Conservation (phyloP, 2,113 vertebrate species). For the Tretioscincus oriximinensis region DNA sequence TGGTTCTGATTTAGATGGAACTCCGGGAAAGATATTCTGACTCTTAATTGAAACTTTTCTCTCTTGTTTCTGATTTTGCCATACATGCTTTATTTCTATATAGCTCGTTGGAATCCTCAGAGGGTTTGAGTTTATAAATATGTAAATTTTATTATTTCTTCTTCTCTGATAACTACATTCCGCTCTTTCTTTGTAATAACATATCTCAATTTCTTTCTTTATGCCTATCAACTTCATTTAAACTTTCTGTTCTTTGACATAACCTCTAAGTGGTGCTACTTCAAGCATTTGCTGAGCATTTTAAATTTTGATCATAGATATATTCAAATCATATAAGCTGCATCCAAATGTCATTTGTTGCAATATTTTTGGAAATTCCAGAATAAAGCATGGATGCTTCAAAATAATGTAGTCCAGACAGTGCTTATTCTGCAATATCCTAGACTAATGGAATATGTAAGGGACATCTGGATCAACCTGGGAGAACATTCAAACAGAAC, state of each 20-base stretch:
- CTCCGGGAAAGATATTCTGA: slow-evolving; percentile 57
- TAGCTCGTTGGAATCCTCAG: slow-evolving; percentile 53
- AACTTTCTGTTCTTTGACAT: slow-evolving; percentile 2
- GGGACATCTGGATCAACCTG: too few relatives aligned
- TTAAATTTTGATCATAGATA: not conserved
- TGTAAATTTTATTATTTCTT: slow-evolving; percentile 39
- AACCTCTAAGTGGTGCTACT: not conserved
- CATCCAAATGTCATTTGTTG: too few relatives aligned
- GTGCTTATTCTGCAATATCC: too few relatives aligned
- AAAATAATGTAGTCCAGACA: too few relatives aligned
- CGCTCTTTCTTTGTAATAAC: slow-evolving; percentile 4
- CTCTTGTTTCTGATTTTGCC: slow-evolving; percentile 47
- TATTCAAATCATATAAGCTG: not conserved
- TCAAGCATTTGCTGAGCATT: slow-evolving; percentile 2
- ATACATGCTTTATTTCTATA: not conserved
- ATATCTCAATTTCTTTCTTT: slow-evolving; percentile 21
- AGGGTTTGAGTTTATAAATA: slow-evolving; percentile 40
- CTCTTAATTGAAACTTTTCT: slow-evolving; percentile 59
- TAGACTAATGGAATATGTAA: too few relatives aligned
- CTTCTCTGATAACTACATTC: slow-evolving; percentile 33
- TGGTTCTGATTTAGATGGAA: slow-evolving; percentile 48
- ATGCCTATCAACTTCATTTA: not conserved
- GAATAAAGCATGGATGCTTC: too few relatives aligned
- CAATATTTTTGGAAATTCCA: too few relatives aligned
- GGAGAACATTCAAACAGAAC: not conserved